Evolutionary conservation across 2,113 vertebrate species (phyloP).

Genomic region (Erythrocercus mccallii): DNA sequence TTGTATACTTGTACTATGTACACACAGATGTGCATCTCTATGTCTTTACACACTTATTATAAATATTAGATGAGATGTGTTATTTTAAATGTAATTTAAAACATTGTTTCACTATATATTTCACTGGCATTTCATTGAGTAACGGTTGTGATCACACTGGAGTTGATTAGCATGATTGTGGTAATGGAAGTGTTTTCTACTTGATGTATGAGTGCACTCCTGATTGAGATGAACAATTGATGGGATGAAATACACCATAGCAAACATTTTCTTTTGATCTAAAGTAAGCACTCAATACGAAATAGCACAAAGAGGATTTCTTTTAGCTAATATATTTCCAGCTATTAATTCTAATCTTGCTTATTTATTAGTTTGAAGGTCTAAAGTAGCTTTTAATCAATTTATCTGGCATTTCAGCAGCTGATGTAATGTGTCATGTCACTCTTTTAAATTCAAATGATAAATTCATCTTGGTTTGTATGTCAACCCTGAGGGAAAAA

Average conservation of each 20-base stretch:
- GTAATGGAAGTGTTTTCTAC: background rate
- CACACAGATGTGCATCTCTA: fast-evolving
- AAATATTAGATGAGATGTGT: background rate
- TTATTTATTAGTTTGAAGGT: constrained; percentile 4
- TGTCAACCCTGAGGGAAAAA: background rate
- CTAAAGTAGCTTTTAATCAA: background rate
- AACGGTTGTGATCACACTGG: background rate
- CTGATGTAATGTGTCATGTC: background rate
- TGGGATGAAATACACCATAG: background rate
- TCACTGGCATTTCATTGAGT: background rate
- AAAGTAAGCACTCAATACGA: background rate
- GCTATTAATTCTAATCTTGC: background rate
- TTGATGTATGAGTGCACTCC: background rate
- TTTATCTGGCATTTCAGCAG: background rate
- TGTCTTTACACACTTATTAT: background rate
- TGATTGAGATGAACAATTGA: background rate
- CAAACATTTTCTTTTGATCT: background rate
- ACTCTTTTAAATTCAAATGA: constrained; percentile 5
- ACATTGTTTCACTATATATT: background rate
- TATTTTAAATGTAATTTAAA: background rate
- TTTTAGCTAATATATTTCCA: background rate
- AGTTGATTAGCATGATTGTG: background rate
- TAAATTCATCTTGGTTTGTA: background rate
- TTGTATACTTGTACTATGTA: background rate
- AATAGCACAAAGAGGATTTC: background rate